phyloP scores from a whole-genome alignment of 2,797 vertebrate genomes.

The Hippoglossus hippoglossus region DNA sequence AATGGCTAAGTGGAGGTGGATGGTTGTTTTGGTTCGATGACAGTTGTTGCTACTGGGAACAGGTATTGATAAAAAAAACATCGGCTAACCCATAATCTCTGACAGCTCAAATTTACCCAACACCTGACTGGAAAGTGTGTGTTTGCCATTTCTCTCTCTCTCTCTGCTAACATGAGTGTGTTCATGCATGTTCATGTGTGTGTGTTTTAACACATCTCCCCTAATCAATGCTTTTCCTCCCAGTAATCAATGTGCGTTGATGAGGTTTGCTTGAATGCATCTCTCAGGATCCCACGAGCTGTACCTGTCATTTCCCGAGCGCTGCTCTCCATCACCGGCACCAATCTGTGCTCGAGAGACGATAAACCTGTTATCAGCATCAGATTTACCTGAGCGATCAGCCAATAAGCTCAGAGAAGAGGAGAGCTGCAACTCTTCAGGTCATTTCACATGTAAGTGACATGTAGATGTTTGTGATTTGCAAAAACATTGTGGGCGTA shows the following conservation, averaged over 20 bases:
- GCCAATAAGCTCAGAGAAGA: background rate
- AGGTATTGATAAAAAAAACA: constrained; percentile 17
- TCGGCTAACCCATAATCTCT: constrained; percentile 28
- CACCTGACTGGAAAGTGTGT: background rate
- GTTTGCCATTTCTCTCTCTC: background rate
- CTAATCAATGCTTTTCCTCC: constrained; percentile 35
- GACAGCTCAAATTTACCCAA: constrained; percentile 20
- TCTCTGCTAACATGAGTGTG: background rate
- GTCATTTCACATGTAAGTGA: constrained; percentile 3
- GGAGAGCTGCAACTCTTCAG: background rate
- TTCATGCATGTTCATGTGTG: background rate
- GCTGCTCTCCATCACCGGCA: background rate
- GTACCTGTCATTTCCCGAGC: constrained; percentile 3
- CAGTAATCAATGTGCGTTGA: constrained; percentile 48
- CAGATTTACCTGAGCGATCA: constrained; percentile 1
- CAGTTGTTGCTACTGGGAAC: constrained; percentile 8
- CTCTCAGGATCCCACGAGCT: constrained; percentile 24
- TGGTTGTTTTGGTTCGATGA: constrained; percentile 8
- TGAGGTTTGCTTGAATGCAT: constrained; percentile 35
- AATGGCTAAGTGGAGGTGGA: background rate
- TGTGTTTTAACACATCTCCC: background rate
- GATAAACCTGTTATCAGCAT: constrained; percentile 28
- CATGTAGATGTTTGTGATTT: background rate
- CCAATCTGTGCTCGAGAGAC: constrained; percentile 2
- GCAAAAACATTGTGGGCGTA: background rate